Base-by-base conservation (phyloP, 2,797 vertebrate species). In the Gadopsis marmoratus region DNA sequence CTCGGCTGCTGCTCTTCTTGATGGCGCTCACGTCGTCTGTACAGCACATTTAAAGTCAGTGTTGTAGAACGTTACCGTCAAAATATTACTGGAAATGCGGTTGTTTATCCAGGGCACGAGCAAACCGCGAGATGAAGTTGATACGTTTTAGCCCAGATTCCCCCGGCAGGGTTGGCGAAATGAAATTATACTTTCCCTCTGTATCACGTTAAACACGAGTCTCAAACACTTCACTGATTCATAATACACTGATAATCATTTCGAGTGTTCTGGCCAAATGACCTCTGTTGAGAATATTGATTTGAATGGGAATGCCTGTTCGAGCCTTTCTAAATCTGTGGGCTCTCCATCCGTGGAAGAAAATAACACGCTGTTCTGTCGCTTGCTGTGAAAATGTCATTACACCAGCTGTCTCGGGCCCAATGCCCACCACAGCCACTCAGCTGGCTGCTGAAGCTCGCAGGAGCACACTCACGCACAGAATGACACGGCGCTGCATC, bases 351-450 rank as follows among this genome's bases (percentile, higher is more conserved):
- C 83, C 87, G 39, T 85, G 83, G 69, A 78, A 82, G 87, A 87
- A 87, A 91, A 91, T 87, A 90, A 91, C 88, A 78, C 65, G 76
- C 88, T 89, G 88, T 89, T 88, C 91, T 83, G 86, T 86, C 31
- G 16, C 89, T 91, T 23, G 81, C 90, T 92, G 91, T 89, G 92
- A 91, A 92, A 92, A 92, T 94, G 89, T 90, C 91, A 94, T 94
- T 93, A 91, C 90, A 90, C 89, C 85, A 91, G 92, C 90, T 92
- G 93, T 89, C 89, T 90, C 78, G 63, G 92, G 90, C 91, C 86
- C 61, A 51, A 53, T 82, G 81, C 87, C 89, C 84, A 85, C 79
- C 71, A 23, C 78, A 81, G 86, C 80, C 84, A 65, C 87, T 88
- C 88, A 81, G 78, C 89, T 91, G 90, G 84, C 81, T 81, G 88